Base-by-base conservation (phyloP, 2,888 invertebrate species). In the Rhogogaster chlorosoma region DNA sequence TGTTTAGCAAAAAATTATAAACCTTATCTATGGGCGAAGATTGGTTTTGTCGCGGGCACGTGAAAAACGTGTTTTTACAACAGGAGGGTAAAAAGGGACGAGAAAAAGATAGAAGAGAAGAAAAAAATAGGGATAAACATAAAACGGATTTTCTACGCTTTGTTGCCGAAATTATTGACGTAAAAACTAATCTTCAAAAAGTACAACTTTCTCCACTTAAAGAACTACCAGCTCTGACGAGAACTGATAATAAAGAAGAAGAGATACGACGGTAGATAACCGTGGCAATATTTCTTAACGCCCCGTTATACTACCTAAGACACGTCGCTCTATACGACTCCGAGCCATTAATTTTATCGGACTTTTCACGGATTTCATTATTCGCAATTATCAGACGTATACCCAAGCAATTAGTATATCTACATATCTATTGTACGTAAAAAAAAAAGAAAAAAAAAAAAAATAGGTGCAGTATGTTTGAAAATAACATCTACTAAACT, bases 171-270 rank as follows among this genome's bases (percentile, higher is more conserved):
- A 77, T 77, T 80, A 53, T 77, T 77, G 29, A 80, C 38, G 61
- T 38, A 83, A 83, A 77, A 64, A 29, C 45, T 83, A 45, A 83
- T 83, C 83, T 83, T 67, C 45, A 67, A 45, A 67, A 83, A 83
- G 70, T 83, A 83, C 83, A 83, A 83, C 83, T 67, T 83, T 83
- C 83, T 83, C 83, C 83, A 83, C 83, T 83, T 83, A 83, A 67
- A 83, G 83, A 70, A 83, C 83, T 67, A 70, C 83, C 38, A 36
- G 38, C 36, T 61, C 61, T 61, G 38, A 80, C 80, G 80, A 36
- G 80, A 42, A 42, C 80, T 83, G 83, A 83, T 83, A 83, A 83
- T 83, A 49, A 67, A 83, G 67, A 83, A 83, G 83, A n/a, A 67
- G 83, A 67, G 83, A 83, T 83, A 83, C 67, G 67, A 22, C 45